Evolutionary conservation across 2,888 invertebrate genomes (phyloP).

Genomic region (Torymus auratus): DNA sequence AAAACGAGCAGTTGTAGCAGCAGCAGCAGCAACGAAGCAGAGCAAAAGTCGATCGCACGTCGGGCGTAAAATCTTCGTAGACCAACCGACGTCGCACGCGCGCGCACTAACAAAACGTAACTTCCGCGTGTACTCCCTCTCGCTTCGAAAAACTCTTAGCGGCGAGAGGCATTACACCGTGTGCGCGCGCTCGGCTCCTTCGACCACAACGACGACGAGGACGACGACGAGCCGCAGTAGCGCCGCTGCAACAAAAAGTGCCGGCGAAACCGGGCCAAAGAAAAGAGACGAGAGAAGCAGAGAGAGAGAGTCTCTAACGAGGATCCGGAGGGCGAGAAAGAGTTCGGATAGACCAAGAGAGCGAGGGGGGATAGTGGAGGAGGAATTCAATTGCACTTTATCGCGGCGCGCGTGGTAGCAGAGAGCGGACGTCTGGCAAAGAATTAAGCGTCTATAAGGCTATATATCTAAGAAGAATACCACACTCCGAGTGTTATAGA

Average conservation of each 20-base stretch:
- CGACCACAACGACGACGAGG: not conserved
- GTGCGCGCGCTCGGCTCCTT: not conserved
- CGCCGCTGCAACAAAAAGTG: not conserved
- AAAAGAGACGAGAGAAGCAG: not conserved
- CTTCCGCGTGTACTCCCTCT: too few species aligned
- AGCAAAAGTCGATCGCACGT: not conserved
- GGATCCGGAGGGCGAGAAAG: too few species aligned
- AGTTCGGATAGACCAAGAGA: not conserved
- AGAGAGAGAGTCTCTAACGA: too few species aligned
- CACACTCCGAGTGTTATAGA: not conserved
- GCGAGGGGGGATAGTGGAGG: not conserved
- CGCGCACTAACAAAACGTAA: too few species aligned
- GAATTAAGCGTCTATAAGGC: not conserved
- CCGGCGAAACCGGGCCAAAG: not conserved
- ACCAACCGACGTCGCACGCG: too few species aligned
- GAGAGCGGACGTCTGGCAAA: not conserved
- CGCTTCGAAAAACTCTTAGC: too few species aligned
- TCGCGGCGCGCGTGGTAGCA: not conserved
- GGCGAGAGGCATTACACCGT: slow-evolving; percentile 8
- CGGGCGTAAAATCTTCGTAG: not conserved
- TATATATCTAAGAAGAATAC: not conserved
- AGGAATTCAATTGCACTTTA: slow-evolving; percentile 23
- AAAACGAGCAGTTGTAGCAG: too few species aligned
- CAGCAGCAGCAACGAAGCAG: too few species aligned
- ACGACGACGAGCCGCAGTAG: not conserved